Evolutionary conservation across 37 sponge, comb jelly and placozoan species (phyloP).

Genomic region (Agelas oroides): DNA sequence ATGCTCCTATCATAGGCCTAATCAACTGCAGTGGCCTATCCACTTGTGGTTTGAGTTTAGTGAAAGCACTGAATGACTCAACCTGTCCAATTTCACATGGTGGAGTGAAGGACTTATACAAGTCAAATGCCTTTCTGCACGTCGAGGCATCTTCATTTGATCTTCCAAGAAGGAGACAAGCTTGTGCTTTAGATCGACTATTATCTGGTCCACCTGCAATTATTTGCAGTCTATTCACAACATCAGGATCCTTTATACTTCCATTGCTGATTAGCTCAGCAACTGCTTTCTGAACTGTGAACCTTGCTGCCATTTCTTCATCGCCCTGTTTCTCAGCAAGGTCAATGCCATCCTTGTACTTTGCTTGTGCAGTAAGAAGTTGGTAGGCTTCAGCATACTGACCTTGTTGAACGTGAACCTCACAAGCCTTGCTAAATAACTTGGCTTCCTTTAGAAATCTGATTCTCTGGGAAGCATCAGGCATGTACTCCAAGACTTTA

Average conservation of each 20-base stretch:
- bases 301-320: not conserved
- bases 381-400: constrained; percentile 14
- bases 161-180: constrained; percentile 11
- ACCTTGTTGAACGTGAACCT: not conserved
- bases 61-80: constrained; percentile 15
- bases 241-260: not conserved
- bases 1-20: not conserved
- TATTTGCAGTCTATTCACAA: not conserved
- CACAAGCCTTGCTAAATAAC: constrained; percentile 11
- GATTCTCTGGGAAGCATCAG: not conserved
- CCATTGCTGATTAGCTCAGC: not conserved
- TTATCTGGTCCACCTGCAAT: not conserved
- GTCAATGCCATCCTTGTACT: constrained; percentile 21
- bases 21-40: not conserved
- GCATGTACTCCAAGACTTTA: constrained; percentile 12
- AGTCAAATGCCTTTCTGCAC: not conserved
- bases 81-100: not conserved
- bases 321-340: constrained; percentile 13
- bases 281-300: constrained; percentile 7
- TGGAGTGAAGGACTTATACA: not conserved
- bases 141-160: not conserved
- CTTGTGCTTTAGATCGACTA: not conserved
- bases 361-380: constrained; percentile 22
- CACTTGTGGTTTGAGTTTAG: not conserved
- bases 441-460: constrained; percentile 11